phyloP scores from a whole-genome alignment of 1,140 invertebrate genomes.

The Diabrotica virgifera region DNA sequence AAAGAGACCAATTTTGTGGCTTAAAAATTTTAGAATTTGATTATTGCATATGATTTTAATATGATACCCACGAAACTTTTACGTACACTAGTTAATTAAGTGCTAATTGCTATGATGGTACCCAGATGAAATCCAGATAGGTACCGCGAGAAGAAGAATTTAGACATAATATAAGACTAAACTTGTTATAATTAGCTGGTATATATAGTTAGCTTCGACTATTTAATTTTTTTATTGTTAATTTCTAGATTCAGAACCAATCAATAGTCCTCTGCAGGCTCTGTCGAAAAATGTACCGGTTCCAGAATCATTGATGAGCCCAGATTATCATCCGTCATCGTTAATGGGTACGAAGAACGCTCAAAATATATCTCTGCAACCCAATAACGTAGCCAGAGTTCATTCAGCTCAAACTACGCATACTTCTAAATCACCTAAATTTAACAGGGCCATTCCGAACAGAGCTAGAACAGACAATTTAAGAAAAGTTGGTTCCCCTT shows the following conservation, averaged over 20 bases:
- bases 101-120: too few species aligned
- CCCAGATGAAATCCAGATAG: too few species aligned
- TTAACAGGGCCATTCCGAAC: slow-evolving; percentile 12
- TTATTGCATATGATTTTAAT: too few species aligned
- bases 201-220: too few species aligned
- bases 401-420: slow-evolving; percentile 24
- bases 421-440: slow-evolving; percentile 50
- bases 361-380: background rate
- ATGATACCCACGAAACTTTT: too few species aligned
- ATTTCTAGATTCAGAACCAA: slow-evolving; percentile 38
- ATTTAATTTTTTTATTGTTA: background rate
- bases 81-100: too few species aligned
- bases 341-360: background rate
- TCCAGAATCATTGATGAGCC: slow-evolving; percentile 81
- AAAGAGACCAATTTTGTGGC: too few species aligned
- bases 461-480: background rate
- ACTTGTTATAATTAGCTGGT: too few species aligned
- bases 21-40: too few species aligned
- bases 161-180: too few species aligned
- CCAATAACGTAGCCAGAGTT: background rate
- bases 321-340: slow-evolving; percentile 64
- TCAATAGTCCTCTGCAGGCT: slow-evolving; percentile 69
- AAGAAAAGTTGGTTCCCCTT: slow-evolving; percentile 27
- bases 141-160: too few species aligned
- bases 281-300: slow-evolving; percentile 82